Conservation (phyloP, 2,113 vertebrate species). For the Prunella himalayana region DNA sequence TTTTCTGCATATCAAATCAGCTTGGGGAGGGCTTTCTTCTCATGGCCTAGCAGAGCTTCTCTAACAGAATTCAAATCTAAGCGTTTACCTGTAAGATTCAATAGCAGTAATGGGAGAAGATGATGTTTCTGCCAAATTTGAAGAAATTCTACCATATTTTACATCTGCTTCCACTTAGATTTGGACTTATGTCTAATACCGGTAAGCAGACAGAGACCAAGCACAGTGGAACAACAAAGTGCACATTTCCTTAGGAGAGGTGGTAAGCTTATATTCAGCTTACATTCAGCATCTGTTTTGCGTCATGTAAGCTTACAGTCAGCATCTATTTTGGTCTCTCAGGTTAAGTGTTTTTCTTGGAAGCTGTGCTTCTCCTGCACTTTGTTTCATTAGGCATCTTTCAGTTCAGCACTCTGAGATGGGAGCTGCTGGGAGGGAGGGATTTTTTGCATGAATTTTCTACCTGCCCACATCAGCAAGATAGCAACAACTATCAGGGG, state of each 20-base stretch:
- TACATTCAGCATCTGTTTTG: not conserved
- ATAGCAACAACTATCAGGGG: not conserved
- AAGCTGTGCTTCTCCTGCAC: not conserved
- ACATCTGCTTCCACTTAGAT: not conserved
- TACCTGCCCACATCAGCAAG: not conserved
- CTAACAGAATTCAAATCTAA: not conserved
- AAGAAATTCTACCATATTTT: not conserved
- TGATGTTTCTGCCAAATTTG: not conserved
- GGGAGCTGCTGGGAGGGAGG: not conserved
- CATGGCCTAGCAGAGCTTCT: not conserved
- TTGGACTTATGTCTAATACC: not conserved
- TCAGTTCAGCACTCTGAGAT: not conserved
- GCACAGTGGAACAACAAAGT: not conserved
- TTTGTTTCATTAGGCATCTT: not conserved
- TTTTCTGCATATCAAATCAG: not conserved
- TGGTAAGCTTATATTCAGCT: not conserved
- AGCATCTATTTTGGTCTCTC: not conserved
- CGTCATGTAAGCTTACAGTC: not conserved
- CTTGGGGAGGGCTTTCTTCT: not conserved
- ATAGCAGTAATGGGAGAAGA: not conserved
- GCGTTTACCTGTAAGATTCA: not conserved
- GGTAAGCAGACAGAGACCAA: not conserved
- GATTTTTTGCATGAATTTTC: not conserved
- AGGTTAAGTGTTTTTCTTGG: not conserved
- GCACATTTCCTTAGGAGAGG: not conserved